These are phyloP conservation scores for Albula goreensis DNA, from an alignment of 2,113 vertebrate genomes.

Conservation along the genomic window DNA sequence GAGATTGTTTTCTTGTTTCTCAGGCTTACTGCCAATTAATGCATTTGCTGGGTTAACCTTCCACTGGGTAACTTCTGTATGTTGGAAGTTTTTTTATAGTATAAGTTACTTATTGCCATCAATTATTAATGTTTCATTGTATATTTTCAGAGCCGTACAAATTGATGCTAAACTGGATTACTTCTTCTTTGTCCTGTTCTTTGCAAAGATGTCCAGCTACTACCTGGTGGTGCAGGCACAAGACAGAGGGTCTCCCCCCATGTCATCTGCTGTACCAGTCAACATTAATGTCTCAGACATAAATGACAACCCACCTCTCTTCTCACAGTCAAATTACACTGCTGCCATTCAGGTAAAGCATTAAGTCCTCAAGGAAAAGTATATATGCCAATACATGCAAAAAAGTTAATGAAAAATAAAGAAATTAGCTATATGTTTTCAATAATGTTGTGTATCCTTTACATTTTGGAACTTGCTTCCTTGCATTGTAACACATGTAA, in stretches of 20 bases:
- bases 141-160: not conserved
- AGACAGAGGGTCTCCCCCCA: conserved; percentile 85
- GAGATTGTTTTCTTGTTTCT: not conserved
- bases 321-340: conserved; percentile 86
- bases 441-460: not conserved
- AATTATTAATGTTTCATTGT: not conserved
- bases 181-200: conserved; percentile 29
- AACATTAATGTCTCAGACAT: conserved; percentile 93
- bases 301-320: conserved; percentile 89
- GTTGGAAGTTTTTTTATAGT: too few relatives aligned
- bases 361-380: too few relatives aligned
- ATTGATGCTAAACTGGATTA: not conserved
- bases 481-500: not conserved
- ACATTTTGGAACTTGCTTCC: not conserved
- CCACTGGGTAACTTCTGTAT: not conserved
- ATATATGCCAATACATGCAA: too few relatives aligned
- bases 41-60: not conserved
- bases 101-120: too few relatives aligned
- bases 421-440: not conserved
- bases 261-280: conserved; percentile 87
- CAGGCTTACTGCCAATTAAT: not conserved
- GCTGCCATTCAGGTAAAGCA: conserved; percentile 84
- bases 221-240: conserved; percentile 85
- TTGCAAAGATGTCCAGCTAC: conserved; percentile 85
- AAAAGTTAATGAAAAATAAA: too few relatives aligned